Evolutionary conservation across 2,113 vertebrate species (phyloP).

Genomic region (Halcyon senegalensis): DNA sequence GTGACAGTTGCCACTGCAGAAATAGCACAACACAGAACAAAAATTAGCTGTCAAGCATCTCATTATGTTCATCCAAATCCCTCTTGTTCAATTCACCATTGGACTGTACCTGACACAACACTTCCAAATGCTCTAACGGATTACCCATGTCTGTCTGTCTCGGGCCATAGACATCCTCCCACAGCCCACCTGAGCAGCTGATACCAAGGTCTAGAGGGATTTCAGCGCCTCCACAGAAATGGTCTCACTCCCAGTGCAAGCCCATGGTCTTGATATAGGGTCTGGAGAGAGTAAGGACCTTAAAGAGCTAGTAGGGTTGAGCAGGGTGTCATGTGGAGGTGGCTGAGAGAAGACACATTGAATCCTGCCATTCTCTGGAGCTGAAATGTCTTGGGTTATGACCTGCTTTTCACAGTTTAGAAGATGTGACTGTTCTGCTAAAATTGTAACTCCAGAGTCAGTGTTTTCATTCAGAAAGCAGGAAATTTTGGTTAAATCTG

Average conservation of each 20-base stretch:
- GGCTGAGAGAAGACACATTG: neutral
- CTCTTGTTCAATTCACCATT: conserved; percentile 27
- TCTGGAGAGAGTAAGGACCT: neutral
- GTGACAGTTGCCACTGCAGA: conserved; percentile 69
- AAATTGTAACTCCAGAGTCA: neutral
- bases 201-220: neutral
- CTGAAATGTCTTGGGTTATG: neutral
- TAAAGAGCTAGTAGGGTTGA: neutral
- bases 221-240: neutral
- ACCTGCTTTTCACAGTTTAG: neutral
- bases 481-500: neutral
- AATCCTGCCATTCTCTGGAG: neutral
- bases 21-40: conserved; percentile 71
- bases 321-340: neutral
- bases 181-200: neutral
- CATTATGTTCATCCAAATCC: conserved; percentile 59
- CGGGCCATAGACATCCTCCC: neutral
- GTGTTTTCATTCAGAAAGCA: neutral
- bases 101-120: conserved; percentile 42
- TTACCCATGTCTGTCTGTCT: neutral
- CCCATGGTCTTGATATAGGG: neutral
- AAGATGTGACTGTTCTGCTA: neutral
- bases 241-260: neutral
- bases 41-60: conserved; percentile 70
- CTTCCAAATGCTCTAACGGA: neutral